Evolutionary conservation across 2,113 vertebrate genomes (phyloP), one percentile per base, ranked within the genome.

Genomic region (Petaurus breviceps): DNA sequence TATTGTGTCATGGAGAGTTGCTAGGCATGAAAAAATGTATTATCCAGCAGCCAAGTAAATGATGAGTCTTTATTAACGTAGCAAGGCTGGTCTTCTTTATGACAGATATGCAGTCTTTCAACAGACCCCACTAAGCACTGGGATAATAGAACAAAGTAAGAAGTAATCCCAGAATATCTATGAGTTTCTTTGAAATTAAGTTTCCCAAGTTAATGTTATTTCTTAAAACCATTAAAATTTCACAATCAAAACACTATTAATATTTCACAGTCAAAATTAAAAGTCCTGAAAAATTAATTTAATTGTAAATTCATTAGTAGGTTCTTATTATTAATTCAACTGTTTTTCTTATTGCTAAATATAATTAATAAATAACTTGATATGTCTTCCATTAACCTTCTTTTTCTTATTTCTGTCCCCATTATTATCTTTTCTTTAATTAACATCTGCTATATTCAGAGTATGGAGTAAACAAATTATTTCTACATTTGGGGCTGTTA

Each of bases 191-290:
- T 96, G 43, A 95, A 97, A 97, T 89, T 95, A 89, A 94, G 96
- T 95, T 94, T 24, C 93, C 61, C 55, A 90, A 96, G 94, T 43
- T 94, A 37, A 91, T 93, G 93, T n/a, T 50, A 96, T 96, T 96
- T 96, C 90, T 50, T 91, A 94, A 89, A 92, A 94, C 94, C 96
- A 96, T 93, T 97, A 96, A 93, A 97, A 55, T 95, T 95, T 95
- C 96, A 95, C 12, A 92, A 84, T 25, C 68, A 8, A 92, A 94
- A 89, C 93, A 94, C 94, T 96, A 96, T 93, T 97, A 96, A 93
- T 97, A 55, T 95, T 95, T 95, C 96, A 95, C 12, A 92, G 90
- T 25, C 68, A 8, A 92, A 90, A 93, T 84, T 91, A 95, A 93
- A n/a, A 95, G 92, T 14, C 92, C 49, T 91, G 52, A 47, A 92